Base-by-base conservation (phyloP, 2,888 invertebrate species). In the Leucophora obtusa region DNA sequence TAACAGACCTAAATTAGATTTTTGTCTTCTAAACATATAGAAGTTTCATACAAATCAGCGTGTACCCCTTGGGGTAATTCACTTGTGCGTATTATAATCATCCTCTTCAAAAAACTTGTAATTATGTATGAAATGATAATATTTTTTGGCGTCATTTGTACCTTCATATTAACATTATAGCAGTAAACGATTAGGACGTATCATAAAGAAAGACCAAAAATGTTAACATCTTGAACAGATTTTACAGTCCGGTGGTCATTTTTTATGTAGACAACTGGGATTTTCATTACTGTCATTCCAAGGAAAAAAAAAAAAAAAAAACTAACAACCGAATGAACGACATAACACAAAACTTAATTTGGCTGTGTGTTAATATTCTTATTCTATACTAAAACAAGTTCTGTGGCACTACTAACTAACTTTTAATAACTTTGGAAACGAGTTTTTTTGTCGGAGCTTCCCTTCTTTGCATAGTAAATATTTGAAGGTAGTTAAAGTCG, bases 221-320 rank as follows among this genome's bases (percentile, higher is more conserved):
- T 43, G 28, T 33, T 8, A 68, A 69, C 62, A 69, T 69, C 75
- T 69, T 62, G 56, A 50, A 63, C 50, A 75, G 56, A 75, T 62
- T 75, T 75, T 56, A 56, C 62, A 51, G 50, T 51, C 62, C 69
- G 68, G 50, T 75, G 69, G 69, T 56, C 50, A 69, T 75, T 69
- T 75, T 54, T 69, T 62, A 56, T 62, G 35, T 24, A 69, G 56
- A 69, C 75, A 75, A 51, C 75, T 75, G 69, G 47, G 50, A 50
- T 63, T 69, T 69, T 63, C 62, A 69, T 75, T 75, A 69, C 21
- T 38, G 69, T 56, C 56, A 51, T 38, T 28, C 24, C 14, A 14
- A 14, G n/a, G n/a, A 56, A 56, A 28, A 15, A 28, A 14, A 54
- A 54, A 54, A 14, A 21, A 24, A 15, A 15, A n/a, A 50, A 50